Conservation (phyloP, 2,113 vertebrate genomes). For the Strix aluco region DNA sequence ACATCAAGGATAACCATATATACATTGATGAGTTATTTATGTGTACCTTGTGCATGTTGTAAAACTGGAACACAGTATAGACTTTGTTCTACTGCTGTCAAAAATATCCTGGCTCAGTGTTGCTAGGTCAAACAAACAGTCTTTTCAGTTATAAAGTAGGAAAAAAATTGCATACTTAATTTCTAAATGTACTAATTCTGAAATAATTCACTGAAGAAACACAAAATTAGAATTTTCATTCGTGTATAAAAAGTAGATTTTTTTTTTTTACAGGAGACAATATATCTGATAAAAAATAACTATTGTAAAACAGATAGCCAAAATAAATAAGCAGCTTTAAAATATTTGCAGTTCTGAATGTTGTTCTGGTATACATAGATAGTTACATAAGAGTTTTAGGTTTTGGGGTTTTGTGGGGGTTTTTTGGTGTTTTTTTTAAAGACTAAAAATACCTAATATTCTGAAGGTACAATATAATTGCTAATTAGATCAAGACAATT, state of each 20-base stretch:
- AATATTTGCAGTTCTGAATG: neutral
- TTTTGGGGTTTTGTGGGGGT: neutral
- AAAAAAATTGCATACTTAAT: neutral
- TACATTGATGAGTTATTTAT: neutral
- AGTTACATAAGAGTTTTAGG: neutral
- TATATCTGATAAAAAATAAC: neutral
- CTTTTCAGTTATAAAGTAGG: neutral
- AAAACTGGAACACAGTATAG: accelerated
- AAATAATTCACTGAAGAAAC: neutral
- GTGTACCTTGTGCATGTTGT: neutral
- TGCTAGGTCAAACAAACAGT: neutral
- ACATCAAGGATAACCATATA: neutral
- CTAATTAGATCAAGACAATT: neutral
- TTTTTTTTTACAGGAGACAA: neutral
- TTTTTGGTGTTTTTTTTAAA: neutral
- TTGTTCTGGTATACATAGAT: neutral
- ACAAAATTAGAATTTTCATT: neutral
- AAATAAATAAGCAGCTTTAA: neutral
- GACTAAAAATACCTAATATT: neutral
- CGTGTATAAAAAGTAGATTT: neutral
- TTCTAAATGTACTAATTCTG: neutral
- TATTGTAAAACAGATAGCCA: neutral
- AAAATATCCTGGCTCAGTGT: neutral
- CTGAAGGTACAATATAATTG: neutral
- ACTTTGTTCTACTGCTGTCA: neutral